Percentiles rank a stretch among this genome's conserved stretches.
phyloP scores from a whole-genome alignment of 2,113 vertebrate species.

The Datnioides undecimradiatus region DNA sequence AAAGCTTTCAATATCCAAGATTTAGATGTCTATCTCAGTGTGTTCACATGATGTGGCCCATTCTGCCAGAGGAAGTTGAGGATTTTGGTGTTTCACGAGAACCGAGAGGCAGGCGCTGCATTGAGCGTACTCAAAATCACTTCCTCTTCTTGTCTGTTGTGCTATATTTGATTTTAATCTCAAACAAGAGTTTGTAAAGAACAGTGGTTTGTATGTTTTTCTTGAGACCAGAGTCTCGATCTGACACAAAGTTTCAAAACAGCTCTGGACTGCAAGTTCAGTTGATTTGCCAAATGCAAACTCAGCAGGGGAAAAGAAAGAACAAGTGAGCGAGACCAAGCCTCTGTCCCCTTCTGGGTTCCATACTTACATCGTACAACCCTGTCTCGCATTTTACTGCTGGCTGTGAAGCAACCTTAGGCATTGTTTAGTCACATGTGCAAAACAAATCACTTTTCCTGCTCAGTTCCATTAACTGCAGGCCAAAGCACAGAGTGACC shows the following conservation, averaged over 20 bases:
- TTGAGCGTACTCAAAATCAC: neutral
- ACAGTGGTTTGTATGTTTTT: neutral
- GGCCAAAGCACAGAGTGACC: slow-evolving; percentile 36
- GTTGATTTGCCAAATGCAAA: neutral
- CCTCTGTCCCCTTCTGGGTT: neutral
- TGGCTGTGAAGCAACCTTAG: slow-evolving; percentile 21
- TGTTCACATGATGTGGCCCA: slow-evolving; percentile 48
- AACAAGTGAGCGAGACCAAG: neutral
- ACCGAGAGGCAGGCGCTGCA: slow-evolving; percentile 11
- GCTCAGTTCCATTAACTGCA: slow-evolving; percentile 23
- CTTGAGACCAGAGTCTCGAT: neutral
- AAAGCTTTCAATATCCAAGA: neutral
- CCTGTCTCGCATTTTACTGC: neutral
- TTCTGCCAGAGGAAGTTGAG: slow-evolving; percentile 42
- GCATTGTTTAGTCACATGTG: slow-evolving; percentile 64
- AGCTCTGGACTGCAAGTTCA: neutral
- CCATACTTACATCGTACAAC: slow-evolving; percentile 10
- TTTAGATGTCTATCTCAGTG: slow-evolving; percentile 3
- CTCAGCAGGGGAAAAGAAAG: slow-evolving; percentile 15
- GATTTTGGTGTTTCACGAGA: slow-evolving; percentile 53
- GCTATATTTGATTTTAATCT: neutral
- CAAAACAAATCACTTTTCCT: slow-evolving; percentile 61
- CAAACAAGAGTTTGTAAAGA: neutral
- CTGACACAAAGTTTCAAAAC: slow-evolving; percentile 5
- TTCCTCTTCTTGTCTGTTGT: neutral